Conservation (phyloP, 1,140 invertebrate genomes). For the Anoplophora glabripennis region DNA sequence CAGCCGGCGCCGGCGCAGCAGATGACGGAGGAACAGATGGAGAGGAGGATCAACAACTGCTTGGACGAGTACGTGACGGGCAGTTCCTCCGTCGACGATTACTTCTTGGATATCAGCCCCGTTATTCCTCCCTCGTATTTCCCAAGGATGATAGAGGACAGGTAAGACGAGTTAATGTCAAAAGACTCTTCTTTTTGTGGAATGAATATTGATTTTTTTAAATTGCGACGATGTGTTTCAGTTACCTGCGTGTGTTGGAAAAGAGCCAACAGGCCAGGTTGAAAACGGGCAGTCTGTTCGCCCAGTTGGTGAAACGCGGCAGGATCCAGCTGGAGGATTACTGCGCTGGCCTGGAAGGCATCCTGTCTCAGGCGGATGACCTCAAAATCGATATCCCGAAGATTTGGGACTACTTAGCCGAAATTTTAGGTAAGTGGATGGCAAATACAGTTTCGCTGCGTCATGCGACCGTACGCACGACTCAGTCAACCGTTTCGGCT, state of each 20-base stretch:
- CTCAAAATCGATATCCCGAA: constrained; percentile 74
- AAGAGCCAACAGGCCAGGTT: constrained; percentile 46
- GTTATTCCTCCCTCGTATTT: constrained; percentile 27
- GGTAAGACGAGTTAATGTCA: constrained; percentile 26
- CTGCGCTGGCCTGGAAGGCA: constrained; percentile 52
- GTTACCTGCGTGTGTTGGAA: constrained; percentile 41
- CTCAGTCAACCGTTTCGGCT: neutral
- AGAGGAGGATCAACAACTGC: constrained; percentile 35
- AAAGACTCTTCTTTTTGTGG: too few relatives aligned
- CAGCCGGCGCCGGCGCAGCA: constrained; percentile 12
- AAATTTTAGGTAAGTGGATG: constrained; percentile 58
- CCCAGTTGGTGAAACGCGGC: constrained; percentile 45
- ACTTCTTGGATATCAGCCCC: constrained; percentile 33
- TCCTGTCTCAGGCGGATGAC: constrained; percentile 60
- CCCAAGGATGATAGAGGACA: constrained; percentile 30
- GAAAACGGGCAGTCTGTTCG: constrained; percentile 47
- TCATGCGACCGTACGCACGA: neutral
- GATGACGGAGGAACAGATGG: constrained; percentile 41
- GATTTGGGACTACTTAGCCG: constrained; percentile 66
- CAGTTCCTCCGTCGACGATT: constrained; percentile 32
- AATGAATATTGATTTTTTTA: constrained; percentile 3
- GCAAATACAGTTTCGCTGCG: constrained; percentile 15
- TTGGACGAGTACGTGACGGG: constrained; percentile 43
- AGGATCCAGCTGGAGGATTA: constrained; percentile 48
- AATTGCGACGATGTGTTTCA: constrained; percentile 22